Evolutionary conservation across 2,113 vertebrate genomes (phyloP).

Genomic region (Ivindomyrus marchei): DNA sequence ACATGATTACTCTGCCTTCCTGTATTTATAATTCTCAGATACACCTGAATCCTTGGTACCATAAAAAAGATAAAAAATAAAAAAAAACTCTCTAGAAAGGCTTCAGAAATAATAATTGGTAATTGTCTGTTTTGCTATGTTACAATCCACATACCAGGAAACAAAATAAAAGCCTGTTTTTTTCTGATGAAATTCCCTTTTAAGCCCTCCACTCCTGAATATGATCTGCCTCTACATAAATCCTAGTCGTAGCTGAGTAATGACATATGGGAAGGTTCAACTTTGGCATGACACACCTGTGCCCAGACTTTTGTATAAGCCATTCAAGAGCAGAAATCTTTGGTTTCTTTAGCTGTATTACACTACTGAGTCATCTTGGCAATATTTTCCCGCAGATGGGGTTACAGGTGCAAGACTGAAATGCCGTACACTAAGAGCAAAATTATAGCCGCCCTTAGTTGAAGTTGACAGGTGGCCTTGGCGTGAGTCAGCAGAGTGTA

Average conservation of each 20-base stretch:
- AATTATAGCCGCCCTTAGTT: not conserved
- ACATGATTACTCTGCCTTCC: not conserved
- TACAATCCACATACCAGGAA: not conserved
- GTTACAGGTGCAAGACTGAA: not conserved
- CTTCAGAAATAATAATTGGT: not conserved
- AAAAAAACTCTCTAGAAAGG: not conserved
- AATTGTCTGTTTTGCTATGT: not conserved
- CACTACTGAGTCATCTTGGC: not conserved
- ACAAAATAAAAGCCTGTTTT: not conserved
- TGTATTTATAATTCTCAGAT: not conserved
- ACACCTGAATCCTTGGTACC: not conserved
- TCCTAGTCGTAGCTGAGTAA: not conserved
- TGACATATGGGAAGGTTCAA: not conserved
- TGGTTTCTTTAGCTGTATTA: not conserved
- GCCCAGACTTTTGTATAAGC: not conserved
- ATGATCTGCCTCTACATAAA: not conserved
- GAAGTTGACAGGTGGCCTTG: not conserved
- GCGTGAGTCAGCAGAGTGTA: slow-evolving; percentile 8
- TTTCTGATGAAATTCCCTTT: not conserved
- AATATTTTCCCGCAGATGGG: not conserved
- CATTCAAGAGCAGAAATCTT: not conserved
- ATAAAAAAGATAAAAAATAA: not conserved
- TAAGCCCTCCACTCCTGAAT: not conserved
- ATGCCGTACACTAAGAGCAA: not conserved
- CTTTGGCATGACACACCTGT: not conserved